A percentile compares a stretch with the other conserved stretches of the same genome.
phyloP scores from a whole-genome alignment of 1,140 invertebrate species.

The Sarcophaga bullata region DNA sequence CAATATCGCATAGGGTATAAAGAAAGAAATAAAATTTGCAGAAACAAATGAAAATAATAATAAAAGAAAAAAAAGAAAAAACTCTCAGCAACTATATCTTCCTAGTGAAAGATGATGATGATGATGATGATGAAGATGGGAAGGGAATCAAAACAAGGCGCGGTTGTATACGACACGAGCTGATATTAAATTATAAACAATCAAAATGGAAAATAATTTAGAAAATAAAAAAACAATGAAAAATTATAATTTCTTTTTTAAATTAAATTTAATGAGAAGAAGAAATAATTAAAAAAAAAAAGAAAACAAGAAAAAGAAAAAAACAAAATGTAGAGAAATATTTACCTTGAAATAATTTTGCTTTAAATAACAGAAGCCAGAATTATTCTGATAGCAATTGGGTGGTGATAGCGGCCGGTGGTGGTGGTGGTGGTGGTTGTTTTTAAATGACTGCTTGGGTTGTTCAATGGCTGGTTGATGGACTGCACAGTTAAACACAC shows the following conservation, averaged over 20 bases:
- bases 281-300: neutral
- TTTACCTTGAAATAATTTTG: slow-evolving; percentile 6
- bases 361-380: neutral
- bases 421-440: too few relatives aligned
- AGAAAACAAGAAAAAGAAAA: neutral
- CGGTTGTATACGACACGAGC: neutral
- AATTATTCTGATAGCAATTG: neutral
- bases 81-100: neutral
- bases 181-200: slow-evolving; percentile 16
- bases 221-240: slow-evolving; percentile 3
- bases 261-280: slow-evolving; percentile 4
- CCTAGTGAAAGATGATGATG: neutral
- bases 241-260: slow-evolving; percentile 22
- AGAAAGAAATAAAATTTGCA: too few relatives aligned
- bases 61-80: neutral
- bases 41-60: neutral
- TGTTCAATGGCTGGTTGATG: neutral
- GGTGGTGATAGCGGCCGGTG: neutral
- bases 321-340: neutral
- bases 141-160: slow-evolving; percentile 16
- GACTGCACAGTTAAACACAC: too few relatives aligned
- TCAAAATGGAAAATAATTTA: neutral
- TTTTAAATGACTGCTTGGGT: neutral
- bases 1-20: neutral
- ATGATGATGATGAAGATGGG: neutral